A percentile compares a stretch with the other conserved stretches of the same genome.
Conservation (phyloP, 2,888 invertebrate species). For the Epinotia ramella region DNA sequence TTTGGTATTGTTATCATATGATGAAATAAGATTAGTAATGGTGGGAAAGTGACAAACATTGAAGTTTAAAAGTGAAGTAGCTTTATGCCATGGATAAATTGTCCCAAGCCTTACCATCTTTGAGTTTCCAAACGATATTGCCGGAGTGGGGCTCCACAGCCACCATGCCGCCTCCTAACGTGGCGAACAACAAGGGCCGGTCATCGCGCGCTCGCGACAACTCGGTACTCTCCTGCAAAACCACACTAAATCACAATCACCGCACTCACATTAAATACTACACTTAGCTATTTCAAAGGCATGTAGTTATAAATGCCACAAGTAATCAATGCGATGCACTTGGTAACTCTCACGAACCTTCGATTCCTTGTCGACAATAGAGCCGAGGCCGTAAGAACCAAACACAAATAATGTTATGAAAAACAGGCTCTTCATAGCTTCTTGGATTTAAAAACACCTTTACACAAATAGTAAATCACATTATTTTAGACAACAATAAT, state of each 20-base stretch:
- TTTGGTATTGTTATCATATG: not conserved
- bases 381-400: conserved; percentile 66
- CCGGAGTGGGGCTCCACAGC: conserved; percentile 96
- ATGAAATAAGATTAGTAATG: conserved; percentile 17
- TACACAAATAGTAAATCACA: conserved; percentile 52
- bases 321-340: conserved; percentile 58
- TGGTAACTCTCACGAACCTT: conserved; percentile 67
- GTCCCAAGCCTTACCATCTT: conserved; percentile 89
- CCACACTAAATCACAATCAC: conserved; percentile 47
- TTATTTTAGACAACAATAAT: conserved; percentile 54
- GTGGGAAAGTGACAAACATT: not conserved
- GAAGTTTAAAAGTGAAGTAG: not conserved
- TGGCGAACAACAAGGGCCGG: conserved; percentile 93
- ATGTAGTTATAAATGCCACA: conserved; percentile 29
- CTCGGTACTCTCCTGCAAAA: conserved; percentile 86
- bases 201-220: conserved; percentile 88
- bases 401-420: conserved; percentile 66
- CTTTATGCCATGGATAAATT: not conserved
- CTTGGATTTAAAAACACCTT: conserved; percentile 47
- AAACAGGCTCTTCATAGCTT: conserved; percentile 64
- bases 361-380: conserved; percentile 67
- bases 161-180: conserved; percentile 96
- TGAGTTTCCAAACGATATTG: conserved; percentile 94
- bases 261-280: conserved; percentile 50
- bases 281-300: conserved; percentile 35